A percentile compares a stretch with the other conserved stretches of the same genome.
Evolutionary conservation across 2,888 invertebrate genomes (phyloP).

Genomic region (Leptinotarsa haldemani): DNA sequence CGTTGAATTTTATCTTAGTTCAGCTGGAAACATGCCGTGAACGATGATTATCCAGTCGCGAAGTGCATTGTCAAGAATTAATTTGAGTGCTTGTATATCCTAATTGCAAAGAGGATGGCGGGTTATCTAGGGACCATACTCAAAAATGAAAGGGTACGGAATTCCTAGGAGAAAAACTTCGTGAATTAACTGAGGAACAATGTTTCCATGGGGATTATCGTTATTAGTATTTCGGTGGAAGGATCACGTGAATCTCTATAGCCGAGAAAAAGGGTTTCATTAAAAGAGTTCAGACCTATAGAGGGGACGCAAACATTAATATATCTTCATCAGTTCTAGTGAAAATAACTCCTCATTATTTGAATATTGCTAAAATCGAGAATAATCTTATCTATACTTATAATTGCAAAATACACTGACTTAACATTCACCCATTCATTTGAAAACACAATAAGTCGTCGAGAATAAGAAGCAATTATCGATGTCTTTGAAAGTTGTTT

Average conservation of each 20-base stretch:
- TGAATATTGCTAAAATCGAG: too few species aligned
- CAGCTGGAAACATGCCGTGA: not conserved
- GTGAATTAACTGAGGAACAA: not conserved
- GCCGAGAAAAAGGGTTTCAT: not conserved
- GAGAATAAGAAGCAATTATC: too few species aligned
- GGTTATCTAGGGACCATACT: not conserved
- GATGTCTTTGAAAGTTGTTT: too few species aligned
- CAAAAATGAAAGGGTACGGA: not conserved
- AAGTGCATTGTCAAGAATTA: not conserved
- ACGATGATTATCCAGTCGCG: slow-evolving; percentile 1
- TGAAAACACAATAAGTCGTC: too few species aligned
- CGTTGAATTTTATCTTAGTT: slow-evolving; percentile 4
- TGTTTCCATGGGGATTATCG: not conserved
- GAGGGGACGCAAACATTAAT: too few species aligned
- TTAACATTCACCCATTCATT: too few species aligned
- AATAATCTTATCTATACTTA: too few species aligned
- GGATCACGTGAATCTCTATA: not conserved
- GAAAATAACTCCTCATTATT: too few species aligned
- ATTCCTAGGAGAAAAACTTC: slow-evolving; percentile 1
- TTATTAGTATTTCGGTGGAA: not conserved
- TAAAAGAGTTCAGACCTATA: too few species aligned
- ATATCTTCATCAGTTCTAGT: too few species aligned
- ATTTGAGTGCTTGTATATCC: slow-evolving; percentile 13
- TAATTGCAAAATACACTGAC: too few species aligned
- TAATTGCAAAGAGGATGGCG: not conserved